Base-by-base conservation (phyloP, 2,888 invertebrate species). In the Cryptus viduatorius region DNA sequence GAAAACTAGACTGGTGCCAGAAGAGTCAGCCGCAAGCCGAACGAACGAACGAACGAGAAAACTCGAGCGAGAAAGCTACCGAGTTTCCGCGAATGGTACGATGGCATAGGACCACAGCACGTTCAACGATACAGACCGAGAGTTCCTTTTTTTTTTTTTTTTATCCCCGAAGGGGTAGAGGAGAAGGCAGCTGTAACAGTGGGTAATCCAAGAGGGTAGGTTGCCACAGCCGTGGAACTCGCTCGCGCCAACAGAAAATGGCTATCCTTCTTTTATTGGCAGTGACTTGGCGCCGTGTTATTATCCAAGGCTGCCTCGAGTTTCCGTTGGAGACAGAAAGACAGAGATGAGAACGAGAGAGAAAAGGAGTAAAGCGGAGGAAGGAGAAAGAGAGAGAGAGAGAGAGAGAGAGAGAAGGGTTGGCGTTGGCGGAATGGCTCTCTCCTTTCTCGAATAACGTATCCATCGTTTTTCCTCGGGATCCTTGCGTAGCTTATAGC, bases 241-340 rank as follows among this genome's bases (percentile, higher is more conserved):
- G 65, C 53, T 46, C 44, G 61, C 53, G 67, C 72, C 59, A 64
- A 71, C 61, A 37, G 50, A 83, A 64, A 76, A 61, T 61, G 71
- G 79, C 84, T 75, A 87, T 88, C 84, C 84, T 84, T 87, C 82
- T 88, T 87, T 88, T 87, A 88, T 88, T 87, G 87, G 82, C 85
- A 83, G 68, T 87, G 86, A 87, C 87, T 87, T 84, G 84, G 81
- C 84, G 79, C 79, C 77, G 83, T 83, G 84, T 87, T 87, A 86
- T 87, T 86, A 87, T 87, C 86, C 83, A 53, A 37, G 67, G n/a
- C 77, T 50, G 79, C 73, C 59, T 77, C 78, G 79, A 82, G 79
- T 86, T 85, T 76, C 75, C 78, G 71, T 72, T 50, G 79, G 69
- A 61, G 64, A 65, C 50, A 12, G 61, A 48, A 44, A 46, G 37